phyloP scores from a whole-genome alignment of 2,888 invertebrate genomes.

The Diadegma fenestrale region DNA sequence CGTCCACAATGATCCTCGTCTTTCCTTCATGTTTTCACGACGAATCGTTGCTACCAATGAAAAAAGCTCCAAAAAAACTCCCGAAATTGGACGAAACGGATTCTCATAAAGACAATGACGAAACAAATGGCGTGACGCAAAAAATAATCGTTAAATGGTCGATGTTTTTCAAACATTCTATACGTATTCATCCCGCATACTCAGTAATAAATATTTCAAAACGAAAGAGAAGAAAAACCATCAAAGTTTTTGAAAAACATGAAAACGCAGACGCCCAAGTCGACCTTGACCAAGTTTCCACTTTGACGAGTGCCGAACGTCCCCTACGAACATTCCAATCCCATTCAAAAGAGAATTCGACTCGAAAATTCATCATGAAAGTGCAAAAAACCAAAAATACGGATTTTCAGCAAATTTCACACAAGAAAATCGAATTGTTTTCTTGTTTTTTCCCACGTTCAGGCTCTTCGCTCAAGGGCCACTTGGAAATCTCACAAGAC shows the following conservation, averaged over 20 bases:
- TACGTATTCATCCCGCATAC: slow-evolving; percentile 15
- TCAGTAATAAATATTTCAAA: slow-evolving; percentile 21
- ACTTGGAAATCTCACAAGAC: too few relatives aligned
- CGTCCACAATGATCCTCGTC: neutral
- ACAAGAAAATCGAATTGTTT: too few relatives aligned
- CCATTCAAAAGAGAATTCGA: too few relatives aligned
- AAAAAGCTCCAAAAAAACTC: too few relatives aligned
- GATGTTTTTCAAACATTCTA: slow-evolving; percentile 41
- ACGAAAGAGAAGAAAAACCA: neutral
- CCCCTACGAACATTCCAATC: too few relatives aligned
- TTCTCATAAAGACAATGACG: neutral
- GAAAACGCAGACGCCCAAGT: neutral
- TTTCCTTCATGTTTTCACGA: neutral
- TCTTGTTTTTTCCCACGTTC: too few relatives aligned
- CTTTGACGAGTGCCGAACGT: too few relatives aligned
- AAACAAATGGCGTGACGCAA: neutral
- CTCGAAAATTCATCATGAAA: too few relatives aligned
- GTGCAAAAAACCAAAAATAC: too few relatives aligned
- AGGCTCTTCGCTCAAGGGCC: too few relatives aligned
- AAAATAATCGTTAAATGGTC: slow-evolving; percentile 38
- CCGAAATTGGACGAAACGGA: neutral
- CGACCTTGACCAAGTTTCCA: too few relatives aligned
- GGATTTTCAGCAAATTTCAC: too few relatives aligned
- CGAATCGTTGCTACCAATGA: neutral
- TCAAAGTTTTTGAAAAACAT: neutral